These are phyloP conservation scores for Marisa cornuarietis DNA, from an alignment of 1,140 invertebrate species.

Conservation along the genomic window DNA sequence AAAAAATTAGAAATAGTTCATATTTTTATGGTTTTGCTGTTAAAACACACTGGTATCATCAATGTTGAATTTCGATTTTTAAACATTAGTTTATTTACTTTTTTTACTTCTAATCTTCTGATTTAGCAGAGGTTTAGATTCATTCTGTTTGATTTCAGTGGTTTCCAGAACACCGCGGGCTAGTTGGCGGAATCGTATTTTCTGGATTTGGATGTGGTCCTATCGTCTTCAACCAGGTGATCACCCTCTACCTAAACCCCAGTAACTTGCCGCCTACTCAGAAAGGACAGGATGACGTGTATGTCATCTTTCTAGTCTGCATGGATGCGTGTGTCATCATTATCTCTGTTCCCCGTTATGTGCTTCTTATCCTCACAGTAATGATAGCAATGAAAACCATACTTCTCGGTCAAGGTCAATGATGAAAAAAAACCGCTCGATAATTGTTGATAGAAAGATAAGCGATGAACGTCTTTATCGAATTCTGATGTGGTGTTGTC, in stretches of 20 bases:
- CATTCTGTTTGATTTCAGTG: constrained; percentile 49
- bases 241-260: constrained; percentile 64
- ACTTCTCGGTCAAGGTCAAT: no score
- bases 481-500: no score
- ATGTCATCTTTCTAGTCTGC: background rate
- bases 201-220: constrained; percentile 63
- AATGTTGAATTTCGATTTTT: background rate
- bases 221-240: constrained; percentile 61
- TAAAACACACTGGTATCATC: background rate
- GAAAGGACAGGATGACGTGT: constrained; percentile 6
- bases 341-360: no score
- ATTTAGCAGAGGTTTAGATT: background rate
- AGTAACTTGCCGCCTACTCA: constrained; percentile 51
- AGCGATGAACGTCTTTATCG: no score
- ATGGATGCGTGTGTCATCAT: no score
- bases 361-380: no score
- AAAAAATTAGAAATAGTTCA: no score
- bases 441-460: no score
- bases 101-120: background rate
- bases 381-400: no score
- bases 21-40: no score
- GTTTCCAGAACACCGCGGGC: constrained; percentile 63
- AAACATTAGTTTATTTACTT: background rate
- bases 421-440: no score
- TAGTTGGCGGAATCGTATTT: constrained; percentile 62